These are phyloP conservation scores for Bombus impatiens DNA, from an alignment of 1,140 invertebrate genomes.

Conservation along the genomic window DNA sequence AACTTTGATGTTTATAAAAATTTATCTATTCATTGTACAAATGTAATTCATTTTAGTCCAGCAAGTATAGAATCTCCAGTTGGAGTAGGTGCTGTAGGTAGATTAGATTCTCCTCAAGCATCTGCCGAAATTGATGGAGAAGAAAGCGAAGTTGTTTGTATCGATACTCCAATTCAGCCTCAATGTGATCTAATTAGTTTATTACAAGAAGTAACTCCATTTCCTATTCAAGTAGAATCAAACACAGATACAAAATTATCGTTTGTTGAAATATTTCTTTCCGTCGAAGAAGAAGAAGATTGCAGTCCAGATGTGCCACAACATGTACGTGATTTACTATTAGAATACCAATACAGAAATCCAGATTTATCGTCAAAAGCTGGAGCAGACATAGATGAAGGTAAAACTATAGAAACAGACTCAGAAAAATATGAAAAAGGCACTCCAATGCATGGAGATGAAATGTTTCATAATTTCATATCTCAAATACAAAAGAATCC, in stretches of 20 bases:
- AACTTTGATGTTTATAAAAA: neutral
- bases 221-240: slow-evolving; percentile 80
- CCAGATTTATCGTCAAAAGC: slow-evolving; percentile 75
- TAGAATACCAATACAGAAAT: slow-evolving; percentile 85
- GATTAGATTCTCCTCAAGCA: slow-evolving; percentile 83
- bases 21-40: neutral
- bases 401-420: slow-evolving; percentile 67
- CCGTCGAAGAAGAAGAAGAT: slow-evolving; percentile 85
- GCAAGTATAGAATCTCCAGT: slow-evolving; percentile 78
- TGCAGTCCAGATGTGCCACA: slow-evolving; percentile 78
- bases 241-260: slow-evolving; percentile 66
- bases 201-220: slow-evolving; percentile 83
- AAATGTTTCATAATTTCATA: slow-evolving; percentile 90
- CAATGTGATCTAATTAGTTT: slow-evolving; percentile 85
- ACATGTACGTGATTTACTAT: slow-evolving; percentile 85
- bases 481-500: slow-evolving; percentile 89
- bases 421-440: slow-evolving; percentile 90
- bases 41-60: slow-evolving; percentile 66
- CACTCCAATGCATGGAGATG: slow-evolving; percentile 90
- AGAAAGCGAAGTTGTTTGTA: slow-evolving; percentile 86
- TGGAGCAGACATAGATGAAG: slow-evolving; percentile 68
- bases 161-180: slow-evolving; percentile 87
- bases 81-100: slow-evolving; percentile 82
- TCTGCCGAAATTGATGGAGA: slow-evolving; percentile 88
- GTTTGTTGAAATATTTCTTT: slow-evolving; percentile 84